Base-by-base conservation (phyloP, 2,888 invertebrate genomes). In the Anarsia innoxiella region DNA sequence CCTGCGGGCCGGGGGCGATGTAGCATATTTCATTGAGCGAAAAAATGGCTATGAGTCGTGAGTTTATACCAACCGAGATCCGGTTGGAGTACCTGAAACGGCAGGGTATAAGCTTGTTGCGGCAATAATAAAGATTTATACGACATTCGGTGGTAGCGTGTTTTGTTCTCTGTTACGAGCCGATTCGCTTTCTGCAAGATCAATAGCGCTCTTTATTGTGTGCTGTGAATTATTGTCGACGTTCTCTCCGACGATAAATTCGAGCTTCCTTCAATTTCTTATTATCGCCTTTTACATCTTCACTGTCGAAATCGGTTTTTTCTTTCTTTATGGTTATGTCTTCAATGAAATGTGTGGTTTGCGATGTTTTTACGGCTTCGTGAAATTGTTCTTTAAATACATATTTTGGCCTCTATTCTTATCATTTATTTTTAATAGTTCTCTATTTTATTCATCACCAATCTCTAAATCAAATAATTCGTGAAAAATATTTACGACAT, bases 121-220 rank as follows among this genome's bases (percentile, higher is more conserved):
- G 72, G 82, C 78, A 80, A 82, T 83, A 83, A 83, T 82, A 83
- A 80, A 83, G 83, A 83, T 83, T 83, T 83, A 83, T 82, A 72
- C 77, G 79, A 83, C 80, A 75, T 82, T 79, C 73, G 72, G 80
- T 72, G 79, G 83, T 80, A 83, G 82, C 83, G 71, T 78, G 82
- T 80, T 83, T 77, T 82, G 83, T 82, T 80, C 78, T 70, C 66
- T 69, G 79, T 77, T 77, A 79, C 79, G 71, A 76, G 68, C 66
- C 78, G 80, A 82, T 82, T 78, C 80, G 75, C 74, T 78, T 77
- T 76, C 80, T 74, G 72, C 68, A 64, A 78, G 77, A 82, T 80
- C 82, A 79, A 82, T 82, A 79, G 76, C 73, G 64, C 70, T 76
- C 75, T 78, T 80, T 80, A 82, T 80, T 78, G 77, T 77, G 60